phyloP scores from a whole-genome alignment of 1,140 invertebrate species.

The Samia ricini region DNA sequence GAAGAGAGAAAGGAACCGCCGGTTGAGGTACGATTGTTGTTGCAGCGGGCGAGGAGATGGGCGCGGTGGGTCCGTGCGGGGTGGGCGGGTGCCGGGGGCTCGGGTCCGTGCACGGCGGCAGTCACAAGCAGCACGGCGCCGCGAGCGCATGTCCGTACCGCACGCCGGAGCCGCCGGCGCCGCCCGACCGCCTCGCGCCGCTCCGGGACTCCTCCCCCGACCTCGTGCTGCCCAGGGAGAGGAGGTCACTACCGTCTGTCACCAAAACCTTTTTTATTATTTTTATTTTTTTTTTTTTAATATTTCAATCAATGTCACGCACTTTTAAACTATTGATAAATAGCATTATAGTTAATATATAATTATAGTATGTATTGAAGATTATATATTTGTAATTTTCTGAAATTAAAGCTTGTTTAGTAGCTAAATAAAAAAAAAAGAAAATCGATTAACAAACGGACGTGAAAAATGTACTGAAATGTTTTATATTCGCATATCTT shows the following conservation, averaged over 20 bases:
- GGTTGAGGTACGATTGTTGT: not conserved
- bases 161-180: conserved; percentile 25
- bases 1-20: no score
- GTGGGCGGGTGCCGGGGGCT: conserved; percentile 88
- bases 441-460: no score
- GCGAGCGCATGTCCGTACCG: conserved; percentile 91
- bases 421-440: no score
- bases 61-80: conserved; percentile 81
- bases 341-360: no score
- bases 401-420: no score
- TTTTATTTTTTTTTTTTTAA: no score
- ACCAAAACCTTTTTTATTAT: not conserved
- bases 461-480: no score
- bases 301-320: no score
- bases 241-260: conserved; percentile 11
- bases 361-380: no score
- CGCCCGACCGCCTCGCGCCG: conserved; percentile 80
- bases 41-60: conserved; percentile 77
- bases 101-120: conserved; percentile 87
- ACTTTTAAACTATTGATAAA: no score
- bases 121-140: conserved; percentile 86
- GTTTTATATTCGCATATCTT: no score
- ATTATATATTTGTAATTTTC: no score
- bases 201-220: conserved; percentile 78
- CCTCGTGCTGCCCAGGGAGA: conserved; percentile 38